Base-by-base conservation (phyloP, 2,797 vertebrate species). In the Rhynchonycteris naso region DNA sequence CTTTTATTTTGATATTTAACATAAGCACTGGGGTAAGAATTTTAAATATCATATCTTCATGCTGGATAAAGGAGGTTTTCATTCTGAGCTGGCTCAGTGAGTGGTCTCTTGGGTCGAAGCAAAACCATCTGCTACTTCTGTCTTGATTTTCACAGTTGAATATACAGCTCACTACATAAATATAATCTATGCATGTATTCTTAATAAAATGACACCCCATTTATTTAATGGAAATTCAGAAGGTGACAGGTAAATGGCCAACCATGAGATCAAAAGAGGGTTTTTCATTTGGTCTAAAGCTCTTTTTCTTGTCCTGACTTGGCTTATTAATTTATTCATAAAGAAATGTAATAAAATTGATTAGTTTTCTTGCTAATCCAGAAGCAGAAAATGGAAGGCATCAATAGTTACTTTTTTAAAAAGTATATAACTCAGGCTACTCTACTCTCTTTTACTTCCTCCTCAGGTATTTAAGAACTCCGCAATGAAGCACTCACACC, bases 91-190 rank as follows among this genome's bases (percentile, higher is more conserved):
- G 82, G 69, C 87, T 88, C 90, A 84, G 95, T 81, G 79, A 97
- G 68, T 93, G 81, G 78, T 96, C 95, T 96, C 96, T 84, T 91
- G 93, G 94, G 95, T 90, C 56, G 56, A 90, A 92, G 90, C 91
- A 88, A 87, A 96, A 91, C 95, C 95, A 97, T 95, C 93, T 97
- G 97, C 90, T 96, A 61, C 95, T 96, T 95, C 92, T 94, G 87
- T 96, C 97, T 96, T 93, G 93, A 95, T 97, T 96, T 97, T 92
- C 81, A 95, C 86, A 97, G 93, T 94, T 26, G 24, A 95, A 90
- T 86, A 43, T 97, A 83, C 50, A 97, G 91, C 93, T 95, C 93
- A 43, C 89, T 90, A 75, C 47, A 94, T 82, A 93, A 96, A 95
- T 94, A 82, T 86, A 96, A 92, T 91, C 85, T 94, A 87, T 83